These are phyloP conservation scores for Heliornis fulica DNA, from an alignment of 2,113 vertebrate genomes.

Conservation along the genomic window DNA sequence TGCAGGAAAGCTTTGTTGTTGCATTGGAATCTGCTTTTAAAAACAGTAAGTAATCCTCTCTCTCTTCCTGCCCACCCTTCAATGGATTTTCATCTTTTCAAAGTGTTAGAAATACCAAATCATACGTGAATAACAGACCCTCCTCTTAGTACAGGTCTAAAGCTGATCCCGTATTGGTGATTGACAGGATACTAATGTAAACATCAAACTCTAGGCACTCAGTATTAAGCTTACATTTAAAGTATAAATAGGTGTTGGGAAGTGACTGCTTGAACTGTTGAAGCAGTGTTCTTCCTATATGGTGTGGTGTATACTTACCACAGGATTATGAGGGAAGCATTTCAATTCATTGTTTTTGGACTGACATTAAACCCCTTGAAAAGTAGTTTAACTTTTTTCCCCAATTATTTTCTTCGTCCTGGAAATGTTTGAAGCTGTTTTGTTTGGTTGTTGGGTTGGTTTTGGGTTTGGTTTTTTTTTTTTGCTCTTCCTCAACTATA, in stretches of 20 bases:
- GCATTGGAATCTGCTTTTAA: background rate
- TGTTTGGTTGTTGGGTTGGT: too few species aligned
- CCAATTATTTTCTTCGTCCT: background rate
- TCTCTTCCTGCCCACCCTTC: background rate
- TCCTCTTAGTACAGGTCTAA: background rate
- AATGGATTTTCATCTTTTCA: background rate
- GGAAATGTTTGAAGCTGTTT: background rate
- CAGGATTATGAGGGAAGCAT: background rate
- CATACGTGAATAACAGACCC: background rate
- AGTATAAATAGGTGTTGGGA: background rate
- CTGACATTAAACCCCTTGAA: background rate
- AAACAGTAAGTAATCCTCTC: background rate
- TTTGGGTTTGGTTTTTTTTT: background rate
- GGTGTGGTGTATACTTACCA: background rate
- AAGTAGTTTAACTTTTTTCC: background rate
- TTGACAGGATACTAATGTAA: background rate
- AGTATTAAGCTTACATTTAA: background rate
- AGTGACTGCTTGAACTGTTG: background rate
- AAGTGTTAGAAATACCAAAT: background rate
- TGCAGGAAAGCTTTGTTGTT: background rate
- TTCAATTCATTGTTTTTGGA: background rate
- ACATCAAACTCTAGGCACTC: background rate
- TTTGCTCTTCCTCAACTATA: background rate
- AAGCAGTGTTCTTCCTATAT: background rate
- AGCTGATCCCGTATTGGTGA: background rate